Percentiles rank a stretch among this genome's conserved stretches.
phyloP scores from a whole-genome alignment of 1,140 invertebrate genomes.

The Aphidius gifuensis region DNA sequence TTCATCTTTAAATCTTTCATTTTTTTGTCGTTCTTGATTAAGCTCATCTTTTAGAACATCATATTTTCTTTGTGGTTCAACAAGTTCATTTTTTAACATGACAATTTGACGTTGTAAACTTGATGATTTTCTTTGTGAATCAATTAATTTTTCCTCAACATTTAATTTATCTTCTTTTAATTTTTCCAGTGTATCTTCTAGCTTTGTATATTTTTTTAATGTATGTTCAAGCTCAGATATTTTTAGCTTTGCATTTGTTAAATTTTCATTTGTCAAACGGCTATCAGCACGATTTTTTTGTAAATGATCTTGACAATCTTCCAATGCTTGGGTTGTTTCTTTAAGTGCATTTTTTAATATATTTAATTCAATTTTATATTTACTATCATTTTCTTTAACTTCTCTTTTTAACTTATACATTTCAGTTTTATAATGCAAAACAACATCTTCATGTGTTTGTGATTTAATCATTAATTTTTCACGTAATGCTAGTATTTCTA shows the following conservation, averaged over 20 bases:
- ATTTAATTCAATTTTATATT: constrained; percentile 39
- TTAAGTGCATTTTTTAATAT: constrained; percentile 39
- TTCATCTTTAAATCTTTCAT: constrained; percentile 36
- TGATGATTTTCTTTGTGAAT: constrained; percentile 34
- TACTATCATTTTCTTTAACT: constrained; percentile 39
- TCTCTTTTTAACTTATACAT: constrained; percentile 36
- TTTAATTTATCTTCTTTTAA: constrained; percentile 40
- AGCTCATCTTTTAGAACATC: constrained; percentile 43
- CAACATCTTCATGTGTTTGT: constrained; percentile 39
- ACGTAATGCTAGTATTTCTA: constrained; percentile 31
- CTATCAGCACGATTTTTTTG: constrained; percentile 32
- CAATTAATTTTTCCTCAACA: constrained; percentile 39
- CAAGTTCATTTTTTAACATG: constrained; percentile 37
- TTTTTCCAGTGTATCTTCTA: constrained; percentile 38
- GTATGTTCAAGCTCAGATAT: constrained; percentile 20
- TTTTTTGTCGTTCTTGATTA: constrained; percentile 37
- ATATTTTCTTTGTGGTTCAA: constrained; percentile 46
- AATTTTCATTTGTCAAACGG: too few relatives aligned
- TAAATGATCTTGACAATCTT: constrained; percentile 41
- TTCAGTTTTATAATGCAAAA: constrained; percentile 36
- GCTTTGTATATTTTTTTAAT: constrained; percentile 26
- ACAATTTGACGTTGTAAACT: constrained; percentile 38
- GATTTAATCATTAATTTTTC: constrained; percentile 34
- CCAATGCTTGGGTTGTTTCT: constrained; percentile 40
- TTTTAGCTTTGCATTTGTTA: not conserved